These are phyloP conservation scores for Gnathonemus longibarbis DNA, from an alignment of 2,113 vertebrate genomes.

Conservation along the genomic window DNA sequence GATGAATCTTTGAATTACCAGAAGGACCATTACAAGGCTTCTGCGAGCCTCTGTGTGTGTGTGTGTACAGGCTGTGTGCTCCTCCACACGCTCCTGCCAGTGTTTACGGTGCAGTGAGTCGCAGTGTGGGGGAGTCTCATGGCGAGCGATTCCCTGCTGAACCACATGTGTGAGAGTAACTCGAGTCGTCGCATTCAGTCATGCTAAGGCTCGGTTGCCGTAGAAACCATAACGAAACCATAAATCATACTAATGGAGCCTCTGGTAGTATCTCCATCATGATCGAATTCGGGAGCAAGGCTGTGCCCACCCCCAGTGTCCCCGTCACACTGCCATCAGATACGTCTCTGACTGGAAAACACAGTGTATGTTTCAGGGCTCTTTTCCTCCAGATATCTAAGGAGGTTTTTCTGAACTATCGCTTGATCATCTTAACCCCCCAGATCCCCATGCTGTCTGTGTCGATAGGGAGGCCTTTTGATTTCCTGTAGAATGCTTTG, in stretches of 20 bases:
- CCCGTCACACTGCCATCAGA: constrained; percentile 24
- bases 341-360: not conserved
- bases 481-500: not conserved
- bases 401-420: not conserved
- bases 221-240: constrained; percentile 66
- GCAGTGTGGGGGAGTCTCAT: not conserved
- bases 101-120: too few relatives aligned
- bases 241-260: constrained; percentile 67
- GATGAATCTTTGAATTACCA: not conserved
- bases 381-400: not conserved
- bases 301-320: constrained; percentile 24
- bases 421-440: not conserved
- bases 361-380: not conserved
- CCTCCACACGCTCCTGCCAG: not conserved
- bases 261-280: constrained; percentile 62
- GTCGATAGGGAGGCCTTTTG: not conserved
- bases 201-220: constrained; percentile 51
- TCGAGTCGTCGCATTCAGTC: constrained; percentile 14
- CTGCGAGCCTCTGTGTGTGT: not conserved
- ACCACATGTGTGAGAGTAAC: not conserved
- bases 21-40: not conserved
- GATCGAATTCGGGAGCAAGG: constrained; percentile 60
- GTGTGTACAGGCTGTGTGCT: not conserved
- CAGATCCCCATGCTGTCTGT: not conserved
- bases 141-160: not conserved